phyloP scores from a whole-genome alignment of 2,797 vertebrate genomes.

The Lepilemur septentrionalis region DNA sequence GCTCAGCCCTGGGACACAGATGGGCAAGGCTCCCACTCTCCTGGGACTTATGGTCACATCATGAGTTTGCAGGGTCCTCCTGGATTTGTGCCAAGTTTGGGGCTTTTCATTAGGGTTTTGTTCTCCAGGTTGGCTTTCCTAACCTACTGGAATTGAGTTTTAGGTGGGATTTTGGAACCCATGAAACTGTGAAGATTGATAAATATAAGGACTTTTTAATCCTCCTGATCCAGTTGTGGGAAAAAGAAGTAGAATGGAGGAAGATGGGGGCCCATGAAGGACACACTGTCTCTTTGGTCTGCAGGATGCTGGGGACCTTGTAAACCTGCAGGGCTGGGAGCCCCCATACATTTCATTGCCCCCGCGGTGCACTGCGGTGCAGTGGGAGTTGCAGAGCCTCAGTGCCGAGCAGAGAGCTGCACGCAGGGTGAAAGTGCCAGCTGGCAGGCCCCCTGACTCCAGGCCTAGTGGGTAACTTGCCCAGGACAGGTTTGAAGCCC shows the following conservation, averaged over 20 bases:
- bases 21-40: background rate
- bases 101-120: background rate
- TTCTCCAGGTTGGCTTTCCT: background rate
- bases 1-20: background rate
- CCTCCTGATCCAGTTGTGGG: background rate
- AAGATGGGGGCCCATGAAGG: background rate
- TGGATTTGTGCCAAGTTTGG: background rate
- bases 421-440: rapidly evolving
- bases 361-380: rapidly evolving
- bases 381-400: background rate
- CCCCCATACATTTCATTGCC: background rate
- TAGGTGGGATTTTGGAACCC: background rate
- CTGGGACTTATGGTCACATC: background rate
- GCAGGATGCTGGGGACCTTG: background rate
- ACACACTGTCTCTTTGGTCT: background rate
- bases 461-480: background rate
- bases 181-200: background rate
- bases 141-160: background rate
- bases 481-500: background rate
- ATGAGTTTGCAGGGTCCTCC: background rate
- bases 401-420: no score
- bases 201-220: background rate
- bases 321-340: background rate
- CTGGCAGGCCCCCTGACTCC: no score
- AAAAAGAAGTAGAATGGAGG: background rate